Evolutionary conservation across 2,113 vertebrate species (phyloP), one percentile per base, ranked within the genome.

Genomic region (Menura novaehollandiae): DNA sequence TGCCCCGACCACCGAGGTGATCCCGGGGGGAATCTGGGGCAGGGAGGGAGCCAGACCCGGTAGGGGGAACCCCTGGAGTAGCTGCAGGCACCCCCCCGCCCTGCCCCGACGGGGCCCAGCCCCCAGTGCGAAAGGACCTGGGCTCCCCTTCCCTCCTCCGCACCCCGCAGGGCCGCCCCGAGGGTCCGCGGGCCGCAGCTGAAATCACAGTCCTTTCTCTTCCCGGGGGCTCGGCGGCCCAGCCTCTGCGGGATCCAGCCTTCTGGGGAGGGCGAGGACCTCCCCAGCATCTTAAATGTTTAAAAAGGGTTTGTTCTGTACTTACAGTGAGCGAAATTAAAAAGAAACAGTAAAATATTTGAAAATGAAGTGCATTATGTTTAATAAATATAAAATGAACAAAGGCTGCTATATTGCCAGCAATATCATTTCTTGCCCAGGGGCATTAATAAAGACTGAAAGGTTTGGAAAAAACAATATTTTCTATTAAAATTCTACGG

Each of bases 321-420:
- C 97, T 98, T 98, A 98, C 98, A 98, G 97, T 97, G 97, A 97
- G 98, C 55, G 96, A 98, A 98, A 98, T 98, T 98, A 98, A 98
- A 98, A 98, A 98, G 98, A 98, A 98, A 98, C 97, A 98, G 98
- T 98, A 98, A 98, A 98, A 98, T 98, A 97, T 98, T 98, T 98
- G 97, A 98, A 98, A 98, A 98, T 98, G 98, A 98, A 98, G 98
- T 98, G 98, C 98, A 97, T 98, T 98, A 97, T 98, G 97, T 98
- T 98, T 98, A 98, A 98, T 98, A 98, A 98, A 98, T 98, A 98
- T 98, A 98, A 98, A 98, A 98, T 98, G 98, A 98, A 98, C 98
- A 98, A 98, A 98, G 98, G 97, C 97, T 98, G 97, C 97, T 97
- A 96, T 98, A 98, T 97, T 98, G 98, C 97, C 97, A 98, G 98